Evolutionary conservation across 2,888 invertebrate genomes (phyloP), one percentile per base, ranked within the genome.

Genomic region (Ashinkailepas kermadecensis): DNA sequence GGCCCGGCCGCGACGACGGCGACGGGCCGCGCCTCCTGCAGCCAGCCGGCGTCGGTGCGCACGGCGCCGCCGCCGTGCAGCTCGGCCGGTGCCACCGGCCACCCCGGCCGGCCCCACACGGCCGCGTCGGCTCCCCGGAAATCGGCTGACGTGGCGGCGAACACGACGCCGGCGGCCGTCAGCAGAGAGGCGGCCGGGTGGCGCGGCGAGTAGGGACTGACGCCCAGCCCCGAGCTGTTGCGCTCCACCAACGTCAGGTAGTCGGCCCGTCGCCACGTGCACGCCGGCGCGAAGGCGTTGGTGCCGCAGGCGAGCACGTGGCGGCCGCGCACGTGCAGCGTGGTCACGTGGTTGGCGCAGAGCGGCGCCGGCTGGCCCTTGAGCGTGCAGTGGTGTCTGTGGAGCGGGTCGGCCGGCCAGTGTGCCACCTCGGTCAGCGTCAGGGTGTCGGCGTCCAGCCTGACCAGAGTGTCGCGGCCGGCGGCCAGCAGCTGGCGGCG

Each of bases 11-110:
- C 96, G 86, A 96, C 96, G 82, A 95, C 94, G 65, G 94, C 95
- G 78, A 96, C 95, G 86, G 97, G 97, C 86, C 95, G 94, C 0
- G 97, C 96, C 85, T 95, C 95, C 87, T 95, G 95, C 80, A 97
- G 89, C 95, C 96, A 96, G 86, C 94, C 94, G 85, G 92, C 91
- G 86, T 95, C 93, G 0, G 95, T 95, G 74, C 94, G 89, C 9
- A 95, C 89, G 83, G 90, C 90, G 65, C 87, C 88, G 0, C 88
- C 79, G 0, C 82, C 81, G 15, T 82, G 83, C 39, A 39, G 39
- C 39, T 39, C 2, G 39, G 39, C 39, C 4, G 39, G 2, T 39
- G 39, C 39, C 39, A 39, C 39, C 39, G 39, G 39, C 39, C 39
- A 39, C 39, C 39, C 39, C 74, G 74, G 54, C 74, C 54, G 8